phyloP scores from a whole-genome alignment of 53 echinoderm and acorn worm species.

The Glandiceps talaboti region DNA sequence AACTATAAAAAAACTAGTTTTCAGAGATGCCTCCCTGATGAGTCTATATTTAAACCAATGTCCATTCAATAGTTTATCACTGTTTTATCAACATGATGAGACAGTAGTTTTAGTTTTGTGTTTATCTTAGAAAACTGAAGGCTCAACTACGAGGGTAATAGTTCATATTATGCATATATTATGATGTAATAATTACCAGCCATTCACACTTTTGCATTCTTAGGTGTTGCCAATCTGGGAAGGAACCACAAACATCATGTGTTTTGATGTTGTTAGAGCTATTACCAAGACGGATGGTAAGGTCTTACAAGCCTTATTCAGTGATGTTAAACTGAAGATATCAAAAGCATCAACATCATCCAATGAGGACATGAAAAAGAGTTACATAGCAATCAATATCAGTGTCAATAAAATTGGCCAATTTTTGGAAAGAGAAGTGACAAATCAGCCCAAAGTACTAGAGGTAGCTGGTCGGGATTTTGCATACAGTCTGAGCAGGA shows the following conservation, averaged over 20 bases:
- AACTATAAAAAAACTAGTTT: too few relatives aligned
- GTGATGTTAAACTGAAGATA: conserved; percentile 23
- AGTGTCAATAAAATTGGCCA: conserved; percentile 7
- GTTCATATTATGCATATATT: too few relatives aligned
- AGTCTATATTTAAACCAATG: too few relatives aligned
- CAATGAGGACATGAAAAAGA: not conserved
- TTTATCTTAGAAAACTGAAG: too few relatives aligned
- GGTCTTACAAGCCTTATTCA: conserved; percentile 49
- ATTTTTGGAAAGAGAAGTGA: conserved; percentile 17
- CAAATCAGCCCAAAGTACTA: conserved; percentile 34
- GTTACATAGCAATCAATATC: not conserved
- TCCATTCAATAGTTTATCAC: too few relatives aligned
- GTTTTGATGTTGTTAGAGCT: conserved; percentile 65
- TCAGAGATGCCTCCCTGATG: too few relatives aligned
- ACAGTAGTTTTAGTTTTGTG: too few relatives aligned
- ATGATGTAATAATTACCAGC: too few relatives aligned
- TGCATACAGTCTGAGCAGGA: conserved; percentile 68
- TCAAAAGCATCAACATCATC: not conserved
- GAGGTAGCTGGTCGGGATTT: conserved; percentile 73
- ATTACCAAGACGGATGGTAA: conserved; percentile 56
- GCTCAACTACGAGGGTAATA: too few relatives aligned
- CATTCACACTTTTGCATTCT: too few relatives aligned
- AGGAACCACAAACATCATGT: conserved; percentile 86
- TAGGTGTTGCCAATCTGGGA: conserved; percentile 95
- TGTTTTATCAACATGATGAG: too few relatives aligned